Base-by-base conservation (phyloP, 2,113 vertebrate species). In the Proterorhinus semilunaris region DNA sequence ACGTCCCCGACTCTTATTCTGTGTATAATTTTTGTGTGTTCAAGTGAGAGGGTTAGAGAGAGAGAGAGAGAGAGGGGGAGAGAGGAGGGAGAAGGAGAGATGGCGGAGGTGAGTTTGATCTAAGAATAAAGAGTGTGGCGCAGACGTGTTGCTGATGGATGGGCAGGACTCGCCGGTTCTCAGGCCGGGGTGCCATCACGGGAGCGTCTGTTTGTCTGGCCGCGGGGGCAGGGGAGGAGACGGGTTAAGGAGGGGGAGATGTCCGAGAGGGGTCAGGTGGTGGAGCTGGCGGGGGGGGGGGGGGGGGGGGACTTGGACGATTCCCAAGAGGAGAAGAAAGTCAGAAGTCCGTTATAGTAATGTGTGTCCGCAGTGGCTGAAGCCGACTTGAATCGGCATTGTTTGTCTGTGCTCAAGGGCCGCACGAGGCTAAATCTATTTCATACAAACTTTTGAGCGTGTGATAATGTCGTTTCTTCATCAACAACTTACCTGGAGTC, bases 121-220 rank as follows among this genome's bases (percentile, higher is more conserved):
- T 87, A 88, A 91, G 90, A 91, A 90, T 91, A 91, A 91, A 90
- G 88, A 80, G 85, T 83, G 90, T 74, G 80, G 82, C 87, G 88
- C 87, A 85, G 90, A 90, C 76, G 89, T 91, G 90, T 88, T 78
- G 84, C 83, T 92, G 91, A 91, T 87, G 81, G 90, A 90, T 61
- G 81, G 84, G 87, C 83, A 84, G 61, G 85, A 90, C 89, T 87
- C 78, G 66, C 81, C 84, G 77, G 84, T 80, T 58, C 86, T 86
- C 83, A 79, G 91, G 86, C 87, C 83, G 84, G 89, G 91, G 87
- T 91, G 90, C 88, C 91, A 90, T 88, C 89, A 85, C 82, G 83
- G 85, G 85, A 92, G 89, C 88, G 90, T 90, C 90, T 90, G 90
- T 84, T 84, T 92, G 91, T 92, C 91, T 92, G 88, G 82, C 69